Evolutionary conservation across 2,888 invertebrate species (phyloP).

Genomic region (Himalopsyche tibetana): DNA sequence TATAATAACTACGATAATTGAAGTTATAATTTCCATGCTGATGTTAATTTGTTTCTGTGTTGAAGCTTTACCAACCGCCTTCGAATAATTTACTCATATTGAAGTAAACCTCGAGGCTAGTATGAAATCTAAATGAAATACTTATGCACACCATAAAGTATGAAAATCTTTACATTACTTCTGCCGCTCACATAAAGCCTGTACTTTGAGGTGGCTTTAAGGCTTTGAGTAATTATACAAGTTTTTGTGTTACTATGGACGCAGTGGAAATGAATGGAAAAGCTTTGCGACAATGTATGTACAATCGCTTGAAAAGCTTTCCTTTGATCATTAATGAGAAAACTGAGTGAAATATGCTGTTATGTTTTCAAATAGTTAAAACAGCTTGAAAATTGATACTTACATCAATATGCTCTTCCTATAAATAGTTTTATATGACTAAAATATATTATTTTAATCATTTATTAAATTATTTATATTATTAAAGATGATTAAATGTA

Average conservation of each 20-base stretch:
- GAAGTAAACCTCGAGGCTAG: conserved; percentile 23
- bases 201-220: conserved; percentile 33
- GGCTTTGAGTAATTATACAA: conserved; percentile 47
- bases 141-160: conserved; percentile 21
- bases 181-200: neutral
- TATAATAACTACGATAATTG: neutral
- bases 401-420: neutral
- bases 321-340: conserved; percentile 44
- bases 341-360: conserved; percentile 26
- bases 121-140: conserved; percentile 45
- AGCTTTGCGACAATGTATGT: conserved; percentile 45
- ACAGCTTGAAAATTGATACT: neutral
- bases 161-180: conserved; percentile 14
- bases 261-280: conserved; percentile 43
- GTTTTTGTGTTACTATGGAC: conserved; percentile 25
- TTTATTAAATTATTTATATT: too few species aligned
- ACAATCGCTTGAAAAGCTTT: conserved; percentile 31
- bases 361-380: conserved; percentile 34
- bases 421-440: too few species aligned
- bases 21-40: neutral
- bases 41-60: neutral
- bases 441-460: too few species aligned
- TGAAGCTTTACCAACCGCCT: neutral
- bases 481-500: too few species aligned
- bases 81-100: conserved; percentile 21